These are phyloP conservation scores for Aphidoletes aphidimyza DNA, from an alignment of 2,888 invertebrate species.

Conservation along the genomic window DNA sequence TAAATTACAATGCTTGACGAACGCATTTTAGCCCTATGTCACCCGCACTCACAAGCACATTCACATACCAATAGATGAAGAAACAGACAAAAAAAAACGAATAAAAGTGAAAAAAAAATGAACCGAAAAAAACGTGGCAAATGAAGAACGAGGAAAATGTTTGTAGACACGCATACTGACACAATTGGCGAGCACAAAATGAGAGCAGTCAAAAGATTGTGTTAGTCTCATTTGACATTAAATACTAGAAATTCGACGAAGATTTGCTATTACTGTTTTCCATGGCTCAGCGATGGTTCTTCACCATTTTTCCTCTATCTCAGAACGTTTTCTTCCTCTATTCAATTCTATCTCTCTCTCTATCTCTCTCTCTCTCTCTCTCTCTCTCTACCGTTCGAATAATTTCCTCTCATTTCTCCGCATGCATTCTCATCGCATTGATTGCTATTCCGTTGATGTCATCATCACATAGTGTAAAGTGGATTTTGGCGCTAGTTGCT, in stretches of 20 bases:
- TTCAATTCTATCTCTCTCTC: too few relatives aligned
- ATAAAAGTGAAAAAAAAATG: conserved; percentile 23
- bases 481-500: conserved; percentile 23
- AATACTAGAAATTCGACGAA: not conserved
- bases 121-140: not conserved
- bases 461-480: not conserved
- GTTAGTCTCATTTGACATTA: not conserved
- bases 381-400: too few relatives aligned
- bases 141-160: conserved; percentile 27
- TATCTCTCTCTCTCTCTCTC: too few relatives aligned
- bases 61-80: too few relatives aligned
- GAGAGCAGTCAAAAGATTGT: not conserved
- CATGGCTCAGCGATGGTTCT: too few relatives aligned
- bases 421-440: not conserved
- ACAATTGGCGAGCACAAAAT: not conserved
- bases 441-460: conserved; percentile 23
- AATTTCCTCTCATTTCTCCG: not conserved
- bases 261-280: not conserved
- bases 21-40: not conserved
- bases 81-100: not conserved
- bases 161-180: not conserved
- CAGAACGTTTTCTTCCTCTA: too few relatives aligned
- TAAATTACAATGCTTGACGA: conserved; percentile 24
- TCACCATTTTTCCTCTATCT: not conserved
- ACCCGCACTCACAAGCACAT: not conserved